Conservation (phyloP, 2,113 vertebrate species). For the Leucosticte australis region DNA sequence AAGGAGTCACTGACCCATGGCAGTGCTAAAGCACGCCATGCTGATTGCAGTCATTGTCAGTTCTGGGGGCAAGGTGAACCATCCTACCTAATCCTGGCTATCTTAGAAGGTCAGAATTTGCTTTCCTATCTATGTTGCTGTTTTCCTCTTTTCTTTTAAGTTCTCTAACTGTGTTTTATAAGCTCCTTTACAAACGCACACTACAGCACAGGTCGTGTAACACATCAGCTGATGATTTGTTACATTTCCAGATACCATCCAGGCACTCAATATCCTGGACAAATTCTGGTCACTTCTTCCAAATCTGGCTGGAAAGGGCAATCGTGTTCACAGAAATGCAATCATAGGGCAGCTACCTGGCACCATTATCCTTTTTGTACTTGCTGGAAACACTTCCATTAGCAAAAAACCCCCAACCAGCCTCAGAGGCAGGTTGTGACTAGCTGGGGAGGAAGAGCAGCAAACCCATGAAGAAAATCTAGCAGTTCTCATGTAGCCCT, state of each 20-base stretch:
- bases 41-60: neutral
- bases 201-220: neutral
- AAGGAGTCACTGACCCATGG: neutral
- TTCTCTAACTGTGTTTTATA: neutral
- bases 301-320: neutral
- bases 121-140: neutral
- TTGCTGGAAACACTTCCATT: neutral
- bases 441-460: neutral
- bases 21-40: neutral
- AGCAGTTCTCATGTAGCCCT: neutral
- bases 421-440: neutral
- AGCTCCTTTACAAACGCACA: neutral
- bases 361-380: neutral
- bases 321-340: neutral
- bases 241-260: neutral
- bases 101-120: neutral
- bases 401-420: neutral
- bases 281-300: neutral
- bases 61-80: neutral
- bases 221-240: neutral
- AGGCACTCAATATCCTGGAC: neutral
- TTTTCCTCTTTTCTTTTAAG: neutral
- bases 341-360: neutral
- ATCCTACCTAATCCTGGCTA: neutral
- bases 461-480: neutral